phyloP scores from a whole-genome alignment of 1,140 invertebrate genomes.

The Ectropis grisescens region DNA sequence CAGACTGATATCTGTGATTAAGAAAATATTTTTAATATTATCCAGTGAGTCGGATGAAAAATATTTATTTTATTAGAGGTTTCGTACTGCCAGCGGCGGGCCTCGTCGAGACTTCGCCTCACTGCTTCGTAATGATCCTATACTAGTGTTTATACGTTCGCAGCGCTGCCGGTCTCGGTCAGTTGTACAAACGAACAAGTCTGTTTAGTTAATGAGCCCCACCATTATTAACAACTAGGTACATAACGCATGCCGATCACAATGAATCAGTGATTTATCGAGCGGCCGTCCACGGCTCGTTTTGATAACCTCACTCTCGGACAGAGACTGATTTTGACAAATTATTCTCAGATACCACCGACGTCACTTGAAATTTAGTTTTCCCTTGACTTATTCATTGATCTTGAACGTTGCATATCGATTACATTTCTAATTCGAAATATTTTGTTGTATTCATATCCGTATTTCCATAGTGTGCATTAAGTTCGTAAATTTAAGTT shows the following conservation, averaged over 20 bases:
- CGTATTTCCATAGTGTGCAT: slow-evolving; percentile 43
- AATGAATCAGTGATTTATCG: slow-evolving; percentile 16
- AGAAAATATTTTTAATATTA: slow-evolving; percentile 71
- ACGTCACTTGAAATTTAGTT: slow-evolving; percentile 55
- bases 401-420: slow-evolving; percentile 68
- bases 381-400: slow-evolving; percentile 28
- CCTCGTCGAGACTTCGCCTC: slow-evolving; percentile 37
- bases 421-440: slow-evolving; percentile 65
- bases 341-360: slow-evolving; percentile 53
- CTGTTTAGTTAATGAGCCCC: slow-evolving; percentile 26
- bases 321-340: slow-evolving; percentile 43
- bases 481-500: slow-evolving; percentile 26
- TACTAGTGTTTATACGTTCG: no score
- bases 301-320: slow-evolving; percentile 31
- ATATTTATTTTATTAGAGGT: slow-evolving; percentile 69
- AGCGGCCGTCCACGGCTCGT: slow-evolving; percentile 1
- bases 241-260: slow-evolving; percentile 10
- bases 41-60: slow-evolving; percentile 66
- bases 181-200: slow-evolving; percentile 28
- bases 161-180: slow-evolving; percentile 11
- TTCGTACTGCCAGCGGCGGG: slow-evolving; percentile 58
- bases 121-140: slow-evolving; percentile 54
- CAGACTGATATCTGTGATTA: slow-evolving; percentile 71
- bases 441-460: slow-evolving; percentile 63
- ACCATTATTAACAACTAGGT: slow-evolving; percentile 23